A percentile compares a stretch with the other conserved stretches of the same genome.
Evolutionary conservation across 2,888 invertebrate genomes (phyloP).

Genomic region (Idaea biselata): DNA sequence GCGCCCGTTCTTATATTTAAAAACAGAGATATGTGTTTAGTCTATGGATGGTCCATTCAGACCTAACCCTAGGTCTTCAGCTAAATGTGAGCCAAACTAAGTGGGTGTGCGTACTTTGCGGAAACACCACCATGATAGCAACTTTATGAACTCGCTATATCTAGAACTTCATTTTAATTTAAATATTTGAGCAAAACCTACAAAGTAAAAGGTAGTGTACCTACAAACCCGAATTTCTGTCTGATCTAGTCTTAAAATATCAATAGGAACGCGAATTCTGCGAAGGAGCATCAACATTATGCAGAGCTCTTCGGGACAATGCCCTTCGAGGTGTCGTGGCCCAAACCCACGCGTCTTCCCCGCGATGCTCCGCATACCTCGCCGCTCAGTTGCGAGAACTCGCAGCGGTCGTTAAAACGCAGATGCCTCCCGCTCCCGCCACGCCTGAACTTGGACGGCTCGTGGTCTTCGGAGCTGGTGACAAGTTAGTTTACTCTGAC

Average conservation of each 20-base stretch:
- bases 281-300: slow-evolving; percentile 88
- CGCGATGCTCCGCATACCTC: slow-evolving; percentile 88
- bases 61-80: too few species aligned
- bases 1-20: too few species aligned
- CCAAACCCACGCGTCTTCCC: slow-evolving; percentile 89
- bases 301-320: slow-evolving; percentile 83
- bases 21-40: too few species aligned
- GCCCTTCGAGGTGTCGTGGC: slow-evolving; percentile 87
- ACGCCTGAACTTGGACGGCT: slow-evolving; percentile 68
- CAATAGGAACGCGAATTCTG: slow-evolving; percentile 89
- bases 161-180: too few species aligned
- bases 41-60: too few species aligned
- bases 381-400: slow-evolving; percentile 80
- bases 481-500: slow-evolving; percentile 50
- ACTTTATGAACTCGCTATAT: too few species aligned
- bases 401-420: slow-evolving; percentile 59
- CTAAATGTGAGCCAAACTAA: too few species aligned
- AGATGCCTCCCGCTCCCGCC: slow-evolving; percentile 57
- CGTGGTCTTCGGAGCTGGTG: slow-evolving; percentile 75
- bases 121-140: too few species aligned
- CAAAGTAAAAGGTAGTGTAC: too few species aligned
- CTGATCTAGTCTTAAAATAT: background rate
- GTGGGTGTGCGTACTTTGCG: too few species aligned
- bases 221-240: too few species aligned
- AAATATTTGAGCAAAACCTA: too few species aligned